Evolutionary conservation across 2,888 invertebrate species (phyloP).

Genomic region (Polyploca ridens): DNA sequence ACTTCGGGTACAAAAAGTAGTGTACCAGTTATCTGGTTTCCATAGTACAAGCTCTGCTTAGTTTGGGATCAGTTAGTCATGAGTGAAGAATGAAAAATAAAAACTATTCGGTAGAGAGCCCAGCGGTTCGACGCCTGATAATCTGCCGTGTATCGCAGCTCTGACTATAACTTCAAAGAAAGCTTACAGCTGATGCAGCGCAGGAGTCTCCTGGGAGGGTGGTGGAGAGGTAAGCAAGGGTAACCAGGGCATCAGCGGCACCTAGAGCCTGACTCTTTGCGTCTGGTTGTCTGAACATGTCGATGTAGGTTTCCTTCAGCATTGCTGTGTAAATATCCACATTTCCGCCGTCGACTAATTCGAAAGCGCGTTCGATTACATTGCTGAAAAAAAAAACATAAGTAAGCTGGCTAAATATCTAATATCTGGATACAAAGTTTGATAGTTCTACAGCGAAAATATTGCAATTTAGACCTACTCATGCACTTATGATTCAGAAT

Average conservation of each 20-base stretch:
- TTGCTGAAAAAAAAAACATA: conserved; percentile 26
- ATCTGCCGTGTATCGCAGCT: too few species aligned
- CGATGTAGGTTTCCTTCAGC: conserved; percentile 38
- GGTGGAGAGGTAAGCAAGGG: conserved; percentile 45
- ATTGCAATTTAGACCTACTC: too few species aligned
- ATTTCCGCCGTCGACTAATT: conserved; percentile 53
- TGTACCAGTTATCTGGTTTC: too few species aligned
- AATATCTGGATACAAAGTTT: too few species aligned
- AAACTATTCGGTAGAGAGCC: too few species aligned
- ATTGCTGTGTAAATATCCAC: conserved; percentile 45
- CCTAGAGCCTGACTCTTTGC: conserved; percentile 22
- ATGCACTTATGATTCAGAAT: too few species aligned
- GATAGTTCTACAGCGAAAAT: too few species aligned
- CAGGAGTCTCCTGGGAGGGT: conserved; percentile 67
- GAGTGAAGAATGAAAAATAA: too few species aligned
- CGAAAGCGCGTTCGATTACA: conserved; percentile 41
- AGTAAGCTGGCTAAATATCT: background rate
- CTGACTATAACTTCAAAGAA: background rate
- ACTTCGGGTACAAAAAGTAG: too few species aligned
- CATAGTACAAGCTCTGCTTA: too few species aligned
- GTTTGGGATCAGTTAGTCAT: too few species aligned
- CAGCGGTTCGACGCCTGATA: too few species aligned
- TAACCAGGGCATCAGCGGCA: conserved; percentile 44
- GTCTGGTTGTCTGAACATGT: conserved; percentile 40
- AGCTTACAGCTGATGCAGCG: conserved; percentile 59